A percentile compares a stretch with the other conserved stretches of the same genome.
phyloP scores from a whole-genome alignment of 23 tunicate species.

The Trididemnum miniatum region DNA sequence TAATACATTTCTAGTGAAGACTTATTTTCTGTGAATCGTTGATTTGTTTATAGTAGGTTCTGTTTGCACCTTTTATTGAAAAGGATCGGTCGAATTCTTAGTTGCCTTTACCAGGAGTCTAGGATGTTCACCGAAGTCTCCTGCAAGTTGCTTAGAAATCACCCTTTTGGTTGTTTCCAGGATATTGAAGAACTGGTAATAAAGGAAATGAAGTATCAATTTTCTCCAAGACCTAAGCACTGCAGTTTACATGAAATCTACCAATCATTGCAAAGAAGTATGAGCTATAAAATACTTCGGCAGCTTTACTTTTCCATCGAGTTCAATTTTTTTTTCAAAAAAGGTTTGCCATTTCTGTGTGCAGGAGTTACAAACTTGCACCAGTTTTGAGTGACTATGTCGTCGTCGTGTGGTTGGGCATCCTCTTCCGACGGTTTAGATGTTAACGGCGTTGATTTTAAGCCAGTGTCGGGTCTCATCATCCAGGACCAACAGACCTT shows the following conservation, averaged over 20 bases:
- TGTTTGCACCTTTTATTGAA: not conserved
- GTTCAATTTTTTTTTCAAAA: not conserved
- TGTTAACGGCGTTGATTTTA: too few relatives aligned
- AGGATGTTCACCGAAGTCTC: not conserved
- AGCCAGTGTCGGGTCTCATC: too few relatives aligned
- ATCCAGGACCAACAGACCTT: not conserved
- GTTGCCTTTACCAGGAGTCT: not conserved
- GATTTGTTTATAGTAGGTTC: not conserved
- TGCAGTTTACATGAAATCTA: not conserved
- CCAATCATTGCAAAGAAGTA: not conserved
- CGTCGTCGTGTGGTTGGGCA: too few relatives aligned
- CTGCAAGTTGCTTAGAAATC: not conserved
- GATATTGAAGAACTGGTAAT: not conserved
- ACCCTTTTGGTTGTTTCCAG: not conserved
- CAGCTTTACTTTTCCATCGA: not conserved
- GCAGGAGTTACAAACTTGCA: not conserved
- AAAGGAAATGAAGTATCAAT: not conserved
- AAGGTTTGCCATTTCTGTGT: not conserved
- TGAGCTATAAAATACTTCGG: not conserved
- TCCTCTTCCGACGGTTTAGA: too few relatives aligned
- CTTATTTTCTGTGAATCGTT: not conserved
- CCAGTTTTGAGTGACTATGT: not conserved
- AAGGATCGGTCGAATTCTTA: not conserved
- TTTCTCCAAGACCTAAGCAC: not conserved
- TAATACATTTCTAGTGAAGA: not conserved